These are phyloP conservation scores for Ramphastos sulfuratus DNA, from an alignment of 2,113 vertebrate genomes.

Conservation along the genomic window DNA sequence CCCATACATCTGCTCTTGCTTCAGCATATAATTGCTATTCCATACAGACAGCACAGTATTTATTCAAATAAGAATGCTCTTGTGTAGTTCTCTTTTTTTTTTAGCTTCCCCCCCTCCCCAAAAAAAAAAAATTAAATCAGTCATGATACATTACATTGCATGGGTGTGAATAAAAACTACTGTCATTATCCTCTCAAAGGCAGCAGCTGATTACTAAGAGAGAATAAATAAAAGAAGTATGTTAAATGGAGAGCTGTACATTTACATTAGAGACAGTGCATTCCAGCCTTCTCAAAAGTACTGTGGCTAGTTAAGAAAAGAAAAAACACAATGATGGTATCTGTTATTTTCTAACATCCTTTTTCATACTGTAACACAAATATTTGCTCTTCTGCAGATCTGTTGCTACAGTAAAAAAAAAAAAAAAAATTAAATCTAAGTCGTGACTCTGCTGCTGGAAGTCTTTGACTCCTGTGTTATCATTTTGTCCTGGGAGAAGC, in stretches of 20 bases:
- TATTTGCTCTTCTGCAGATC: background rate
- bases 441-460: background rate
- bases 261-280: background rate
- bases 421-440: background rate
- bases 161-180: constrained; percentile 5
- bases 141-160: constrained; percentile 26
- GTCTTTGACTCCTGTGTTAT: constrained; percentile 12
- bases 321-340: background rate
- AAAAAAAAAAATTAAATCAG: background rate
- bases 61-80: constrained; percentile 52
- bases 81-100: constrained; percentile 29
- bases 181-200: constrained; percentile 38
- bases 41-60: constrained; percentile 57
- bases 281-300: background rate
- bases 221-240: constrained; percentile 29
- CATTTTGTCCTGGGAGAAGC: constrained; percentile 34
- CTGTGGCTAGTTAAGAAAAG: background rate
- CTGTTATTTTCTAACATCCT: background rate
- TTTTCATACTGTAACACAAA: background rate
- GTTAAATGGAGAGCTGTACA: constrained; percentile 28
- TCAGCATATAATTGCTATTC: constrained; percentile 57
- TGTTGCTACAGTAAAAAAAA: background rate
- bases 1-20: constrained; percentile 59
- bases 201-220: constrained; percentile 14
- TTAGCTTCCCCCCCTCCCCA: background rate